phyloP scores from a whole-genome alignment of 2,888 invertebrate species.

The Pilophorus perplexus region DNA sequence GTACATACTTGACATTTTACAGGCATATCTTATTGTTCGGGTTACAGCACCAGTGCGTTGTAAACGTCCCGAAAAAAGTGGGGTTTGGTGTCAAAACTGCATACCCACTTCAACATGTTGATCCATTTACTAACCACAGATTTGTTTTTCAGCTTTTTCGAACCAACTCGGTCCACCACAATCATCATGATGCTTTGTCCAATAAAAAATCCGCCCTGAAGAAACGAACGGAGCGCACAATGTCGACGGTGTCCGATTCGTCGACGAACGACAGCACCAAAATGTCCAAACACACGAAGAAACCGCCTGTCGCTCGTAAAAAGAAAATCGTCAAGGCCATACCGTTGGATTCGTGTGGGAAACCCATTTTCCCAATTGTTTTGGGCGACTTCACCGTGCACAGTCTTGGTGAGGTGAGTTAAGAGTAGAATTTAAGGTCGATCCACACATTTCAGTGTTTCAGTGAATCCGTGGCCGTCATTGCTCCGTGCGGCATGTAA shows the following conservation, averaged over 20 bases:
- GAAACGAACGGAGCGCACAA: constrained; percentile 22
- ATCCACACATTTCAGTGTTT: too few species aligned
- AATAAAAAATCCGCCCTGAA: constrained; percentile 20
- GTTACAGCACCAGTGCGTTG: too few species aligned
- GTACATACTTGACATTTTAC: too few species aligned
- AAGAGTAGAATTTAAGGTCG: too few species aligned
- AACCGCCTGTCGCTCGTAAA: constrained; percentile 42
- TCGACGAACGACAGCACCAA: constrained; percentile 33
- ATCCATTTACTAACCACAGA: not conserved
- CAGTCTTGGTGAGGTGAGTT: constrained; percentile 66
- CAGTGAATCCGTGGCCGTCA: too few species aligned
- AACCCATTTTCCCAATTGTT: constrained; percentile 70
- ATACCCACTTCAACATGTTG: too few species aligned
- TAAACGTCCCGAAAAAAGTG: too few species aligned
- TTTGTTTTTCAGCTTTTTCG: not conserved
- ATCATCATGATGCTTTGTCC: constrained; percentile 2
- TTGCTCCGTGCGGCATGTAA: too few species aligned
- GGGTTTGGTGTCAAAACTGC: too few species aligned
- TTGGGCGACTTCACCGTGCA: constrained; percentile 69
- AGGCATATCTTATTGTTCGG: not conserved
- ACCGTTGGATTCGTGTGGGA: constrained; percentile 63
- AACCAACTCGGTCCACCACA: not conserved
- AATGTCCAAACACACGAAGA: constrained; percentile 42
- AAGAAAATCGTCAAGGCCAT: constrained; percentile 61
- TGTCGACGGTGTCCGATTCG: constrained; percentile 24